phyloP scores from a whole-genome alignment of 2,113 vertebrate species.

The Salvelinus sp. region DNA sequence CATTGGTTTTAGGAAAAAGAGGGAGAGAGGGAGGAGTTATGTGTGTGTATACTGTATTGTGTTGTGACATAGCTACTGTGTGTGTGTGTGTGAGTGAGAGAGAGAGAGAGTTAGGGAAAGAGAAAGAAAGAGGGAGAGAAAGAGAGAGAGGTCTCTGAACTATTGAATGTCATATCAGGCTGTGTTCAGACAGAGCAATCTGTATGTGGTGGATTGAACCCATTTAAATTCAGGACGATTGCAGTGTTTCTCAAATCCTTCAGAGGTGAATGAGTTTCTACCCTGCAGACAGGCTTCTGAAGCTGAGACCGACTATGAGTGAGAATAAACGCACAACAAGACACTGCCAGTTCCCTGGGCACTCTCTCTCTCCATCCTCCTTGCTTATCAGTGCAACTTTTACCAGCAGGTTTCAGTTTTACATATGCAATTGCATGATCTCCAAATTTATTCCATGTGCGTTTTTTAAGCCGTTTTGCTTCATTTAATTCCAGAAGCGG shows the following conservation, averaged over 20 bases:
- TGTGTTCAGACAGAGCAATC: slow-evolving; percentile 32
- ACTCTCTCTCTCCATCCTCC: slow-evolving; percentile 3
- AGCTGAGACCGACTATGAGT: slow-evolving; percentile 19
- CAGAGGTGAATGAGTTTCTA: slow-evolving; percentile 56
- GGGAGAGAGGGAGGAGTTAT: slow-evolving; percentile 32
- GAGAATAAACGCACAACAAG: slow-evolving; percentile 25
- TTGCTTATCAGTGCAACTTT: slow-evolving; percentile 2
- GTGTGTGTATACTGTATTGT: not conserved
- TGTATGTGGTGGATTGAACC: slow-evolving; percentile 50
- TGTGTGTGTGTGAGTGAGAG: not conserved
- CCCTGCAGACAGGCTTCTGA: slow-evolving; percentile 27
- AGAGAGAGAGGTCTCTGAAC: slow-evolving; percentile 41
- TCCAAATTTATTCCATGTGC: slow-evolving; percentile 23
- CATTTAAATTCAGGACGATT: slow-evolving; percentile 64
- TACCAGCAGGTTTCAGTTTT: not conserved
- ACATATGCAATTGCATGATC: slow-evolving; percentile 19
- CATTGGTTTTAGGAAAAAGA: not conserved
- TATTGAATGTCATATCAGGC: slow-evolving; percentile 53
- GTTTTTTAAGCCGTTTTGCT: not conserved
- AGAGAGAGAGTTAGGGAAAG: slow-evolving; percentile 43
- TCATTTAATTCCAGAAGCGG: too few relatives aligned
- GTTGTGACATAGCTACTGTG: too few relatives aligned
- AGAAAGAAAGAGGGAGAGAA: slow-evolving; percentile 44
- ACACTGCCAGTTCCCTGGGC: not conserved
- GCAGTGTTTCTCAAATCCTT: slow-evolving; percentile 64